Evolutionary conservation across 2,113 vertebrate species (phyloP).

Genomic region (Arothron firmamentum): DNA sequence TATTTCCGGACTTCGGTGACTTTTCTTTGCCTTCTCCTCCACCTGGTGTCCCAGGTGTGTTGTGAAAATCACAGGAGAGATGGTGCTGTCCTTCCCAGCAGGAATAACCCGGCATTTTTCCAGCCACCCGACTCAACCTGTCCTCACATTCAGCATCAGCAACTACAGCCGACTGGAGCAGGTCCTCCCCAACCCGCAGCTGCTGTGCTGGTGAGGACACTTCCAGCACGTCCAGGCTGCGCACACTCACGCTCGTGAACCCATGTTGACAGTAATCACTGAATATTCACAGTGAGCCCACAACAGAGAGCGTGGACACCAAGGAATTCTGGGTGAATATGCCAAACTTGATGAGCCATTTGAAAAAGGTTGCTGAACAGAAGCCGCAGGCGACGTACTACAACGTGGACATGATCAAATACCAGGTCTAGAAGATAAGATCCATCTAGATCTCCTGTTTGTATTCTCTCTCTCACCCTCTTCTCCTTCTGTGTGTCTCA

Average conservation of each 20-base stretch:
- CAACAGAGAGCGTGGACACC: slow-evolving; percentile 73
- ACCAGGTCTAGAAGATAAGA: slow-evolving; percentile 78
- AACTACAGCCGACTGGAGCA: slow-evolving; percentile 93
- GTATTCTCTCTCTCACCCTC: neutral
- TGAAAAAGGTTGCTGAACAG: slow-evolving; percentile 96
- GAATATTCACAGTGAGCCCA: slow-evolving; percentile 75
- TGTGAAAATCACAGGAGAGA: slow-evolving; percentile 95
- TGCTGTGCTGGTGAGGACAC: slow-evolving; percentile 88
- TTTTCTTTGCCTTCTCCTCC: neutral
- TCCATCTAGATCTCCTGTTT: neutral
- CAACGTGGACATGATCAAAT: slow-evolving; percentile 99
- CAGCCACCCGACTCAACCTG: slow-evolving; percentile 85
- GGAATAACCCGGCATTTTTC: slow-evolving; percentile 97
- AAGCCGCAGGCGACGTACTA: slow-evolving; percentile 98
- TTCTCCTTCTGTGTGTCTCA: slow-evolving; percentile 51
- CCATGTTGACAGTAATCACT: too few relatives aligned
- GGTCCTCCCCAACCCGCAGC: slow-evolving; percentile 95
- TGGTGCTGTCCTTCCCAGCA: slow-evolving; percentile 94
- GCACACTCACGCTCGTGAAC: too few relatives aligned
- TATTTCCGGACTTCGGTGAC: neutral
- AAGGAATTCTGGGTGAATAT: slow-evolving; percentile 99
- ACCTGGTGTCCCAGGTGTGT: slow-evolving; percentile 80
- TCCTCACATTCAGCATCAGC: slow-evolving; percentile 90
- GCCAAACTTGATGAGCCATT: slow-evolving; percentile 93
- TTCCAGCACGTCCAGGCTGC: neutral